Percentiles rank a stretch among this genome's conserved stretches.
phyloP scores from a whole-genome alignment of 2,113 vertebrate genomes.

The Macquaria australasica region DNA sequence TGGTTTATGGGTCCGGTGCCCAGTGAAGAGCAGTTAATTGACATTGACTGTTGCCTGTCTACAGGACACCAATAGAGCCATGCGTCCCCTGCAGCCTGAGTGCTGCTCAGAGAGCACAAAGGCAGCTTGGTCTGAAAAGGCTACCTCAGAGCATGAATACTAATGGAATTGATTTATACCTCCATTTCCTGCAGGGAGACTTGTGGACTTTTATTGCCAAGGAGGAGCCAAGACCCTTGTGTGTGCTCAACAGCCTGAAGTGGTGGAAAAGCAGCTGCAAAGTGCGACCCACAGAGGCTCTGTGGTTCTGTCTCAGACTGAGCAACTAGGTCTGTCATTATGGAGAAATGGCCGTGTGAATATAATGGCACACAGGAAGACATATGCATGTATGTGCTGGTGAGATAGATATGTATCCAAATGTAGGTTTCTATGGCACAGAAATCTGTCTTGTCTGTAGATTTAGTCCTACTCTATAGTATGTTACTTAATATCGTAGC shows the following conservation, averaged over 20 bases:
- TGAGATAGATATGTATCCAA: background rate
- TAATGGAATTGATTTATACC: constrained; percentile 81
- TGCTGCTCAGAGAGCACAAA: constrained; percentile 70
- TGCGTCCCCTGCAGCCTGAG: constrained; percentile 71
- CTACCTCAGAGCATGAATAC: constrained; percentile 72
- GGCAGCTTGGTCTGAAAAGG: constrained; percentile 68
- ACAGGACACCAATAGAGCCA: constrained; percentile 66
- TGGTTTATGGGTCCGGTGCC: constrained; percentile 19
- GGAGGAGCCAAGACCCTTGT: constrained; percentile 45
- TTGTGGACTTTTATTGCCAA: constrained; percentile 61
- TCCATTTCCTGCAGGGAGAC: constrained; percentile 69
- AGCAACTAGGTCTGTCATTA: constrained; percentile 11
- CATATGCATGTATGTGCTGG: background rate
- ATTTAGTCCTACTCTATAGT: background rate
- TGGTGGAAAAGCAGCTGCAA: constrained; percentile 44
- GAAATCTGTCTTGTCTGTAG: background rate
- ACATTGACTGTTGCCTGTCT: constrained; percentile 74
- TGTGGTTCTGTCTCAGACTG: constrained; percentile 16
- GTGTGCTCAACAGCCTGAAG: constrained; percentile 57
- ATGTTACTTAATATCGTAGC: background rate
- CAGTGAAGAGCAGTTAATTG: constrained; percentile 74
- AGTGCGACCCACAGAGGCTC: constrained; percentile 14
- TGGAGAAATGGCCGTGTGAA: constrained; percentile 10
- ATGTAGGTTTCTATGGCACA: background rate
- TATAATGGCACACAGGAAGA: background rate